A percentile compares a stretch with the other conserved stretches of the same genome.
phyloP scores from a whole-genome alignment of 2,113 vertebrate species.

The Lepisosteus osseus region DNA sequence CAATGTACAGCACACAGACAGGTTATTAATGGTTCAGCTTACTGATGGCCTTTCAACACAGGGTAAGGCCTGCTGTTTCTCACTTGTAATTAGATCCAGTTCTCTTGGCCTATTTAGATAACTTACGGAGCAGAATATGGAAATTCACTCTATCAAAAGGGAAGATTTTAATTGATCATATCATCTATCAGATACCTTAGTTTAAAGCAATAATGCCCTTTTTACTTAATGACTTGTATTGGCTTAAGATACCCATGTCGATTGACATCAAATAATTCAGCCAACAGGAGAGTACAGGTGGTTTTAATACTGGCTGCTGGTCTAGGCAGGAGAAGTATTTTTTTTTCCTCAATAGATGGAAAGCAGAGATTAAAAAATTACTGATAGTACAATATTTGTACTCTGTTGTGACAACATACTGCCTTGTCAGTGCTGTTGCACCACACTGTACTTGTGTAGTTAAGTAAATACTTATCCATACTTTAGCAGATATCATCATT shows the following conservation, averaged over 20 bases:
- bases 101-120: slow-evolving; percentile 43
- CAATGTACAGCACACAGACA: slow-evolving; percentile 78
- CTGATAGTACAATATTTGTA: not conserved
- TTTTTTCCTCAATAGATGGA: not conserved
- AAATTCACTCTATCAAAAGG: slow-evolving; percentile 57
- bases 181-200: slow-evolving; percentile 56
- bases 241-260: slow-evolving; percentile 65
- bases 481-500: too few species aligned
- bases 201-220: slow-evolving; percentile 65
- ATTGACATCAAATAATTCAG: slow-evolving; percentile 61
- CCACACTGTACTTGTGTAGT: too few species aligned
- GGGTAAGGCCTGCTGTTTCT: slow-evolving; percentile 71
- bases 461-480: too few species aligned
- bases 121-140: slow-evolving; percentile 24
- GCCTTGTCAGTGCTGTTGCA: too few species aligned
- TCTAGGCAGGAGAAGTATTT: slow-evolving; percentile 40
- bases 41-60: slow-evolving; percentile 82
- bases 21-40: slow-evolving; percentile 83
- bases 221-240: slow-evolving; percentile 76
- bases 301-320: slow-evolving; percentile 73
- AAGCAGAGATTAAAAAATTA: not conserved
- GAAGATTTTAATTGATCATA: slow-evolving; percentile 79
- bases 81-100: slow-evolving; percentile 85
- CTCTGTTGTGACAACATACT: too few species aligned
- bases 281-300: slow-evolving; percentile 74